These are phyloP conservation scores for Ceratitis capitata DNA, from an alignment of 1,140 invertebrate genomes.

Conservation along the genomic window DNA sequence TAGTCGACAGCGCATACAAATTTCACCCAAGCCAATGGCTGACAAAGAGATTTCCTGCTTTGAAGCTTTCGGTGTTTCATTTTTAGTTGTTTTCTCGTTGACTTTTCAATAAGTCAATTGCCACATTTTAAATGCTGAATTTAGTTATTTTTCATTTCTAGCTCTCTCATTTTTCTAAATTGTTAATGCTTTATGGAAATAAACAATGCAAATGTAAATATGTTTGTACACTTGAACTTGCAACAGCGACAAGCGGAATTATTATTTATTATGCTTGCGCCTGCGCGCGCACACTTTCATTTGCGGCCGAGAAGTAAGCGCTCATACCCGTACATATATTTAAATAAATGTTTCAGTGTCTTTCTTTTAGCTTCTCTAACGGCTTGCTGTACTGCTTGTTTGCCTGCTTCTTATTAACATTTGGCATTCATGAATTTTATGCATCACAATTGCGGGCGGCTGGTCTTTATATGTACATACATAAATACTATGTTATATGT, in stretches of 20 bases:
- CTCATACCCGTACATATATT: too few relatives aligned
- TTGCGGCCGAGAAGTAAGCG: not conserved
- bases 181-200: not conserved
- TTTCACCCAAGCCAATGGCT: not conserved
- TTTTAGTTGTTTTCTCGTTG: not conserved
- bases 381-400: not conserved
- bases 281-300: conserved; percentile 27
- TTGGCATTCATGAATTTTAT: not conserved
- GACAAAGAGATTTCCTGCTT: not conserved
- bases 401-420: not conserved
- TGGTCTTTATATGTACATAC: too few relatives aligned
- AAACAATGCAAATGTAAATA: not conserved
- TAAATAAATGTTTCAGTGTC: too few relatives aligned
- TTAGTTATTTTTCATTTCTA: too few relatives aligned
- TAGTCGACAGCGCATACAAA: not conserved
- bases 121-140: conserved; percentile 34
- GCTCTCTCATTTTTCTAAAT: too few relatives aligned
- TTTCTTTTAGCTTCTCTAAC: not conserved
- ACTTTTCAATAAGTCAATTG: conserved; percentile 32
- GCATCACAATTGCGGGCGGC: not conserved
- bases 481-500: too few relatives aligned
- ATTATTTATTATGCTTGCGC: conserved; percentile 5
- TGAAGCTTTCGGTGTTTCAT: not conserved
- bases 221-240: not conserved
- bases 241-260: not conserved